Evolutionary conservation across 1,140 invertebrate species (phyloP).

Genomic region (Heliconius nattereri): DNA sequence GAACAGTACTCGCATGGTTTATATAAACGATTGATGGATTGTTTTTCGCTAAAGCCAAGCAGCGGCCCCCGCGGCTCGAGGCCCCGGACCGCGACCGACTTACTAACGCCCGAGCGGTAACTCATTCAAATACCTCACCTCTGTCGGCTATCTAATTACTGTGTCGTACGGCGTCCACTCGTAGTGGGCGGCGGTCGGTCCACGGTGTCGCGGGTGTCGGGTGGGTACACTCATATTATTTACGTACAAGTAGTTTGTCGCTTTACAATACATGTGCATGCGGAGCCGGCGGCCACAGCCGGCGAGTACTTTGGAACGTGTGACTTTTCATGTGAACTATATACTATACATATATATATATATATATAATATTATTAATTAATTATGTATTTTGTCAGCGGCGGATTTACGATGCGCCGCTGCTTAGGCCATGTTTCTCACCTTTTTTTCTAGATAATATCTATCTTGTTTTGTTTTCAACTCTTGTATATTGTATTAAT

Average conservation of each 20-base stretch:
- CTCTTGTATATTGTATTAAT: slow-evolving; percentile 19
- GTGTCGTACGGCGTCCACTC: slow-evolving; percentile 62
- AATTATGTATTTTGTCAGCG: slow-evolving; percentile 12
- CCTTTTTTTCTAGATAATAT: slow-evolving; percentile 23
- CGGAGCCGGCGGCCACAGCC: slow-evolving; percentile 42
- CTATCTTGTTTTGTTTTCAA: slow-evolving; percentile 22
- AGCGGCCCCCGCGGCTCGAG: slow-evolving; percentile 2
- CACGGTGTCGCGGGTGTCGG: slow-evolving; percentile 58
- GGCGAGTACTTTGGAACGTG: slow-evolving; percentile 68
- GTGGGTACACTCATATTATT: slow-evolving; percentile 80
- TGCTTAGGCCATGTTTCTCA: slow-evolving; percentile 23
- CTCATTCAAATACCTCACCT: background rate
- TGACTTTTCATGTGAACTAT: slow-evolving; percentile 74
- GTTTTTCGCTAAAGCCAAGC: slow-evolving; percentile 25
- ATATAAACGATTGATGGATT: slow-evolving; percentile 24
- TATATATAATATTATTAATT: background rate
- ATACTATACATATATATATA: background rate
- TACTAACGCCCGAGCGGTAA: slow-evolving; percentile 14
- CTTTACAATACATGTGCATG: slow-evolving; percentile 74
- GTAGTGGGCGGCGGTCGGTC: slow-evolving; percentile 74
- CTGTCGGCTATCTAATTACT: slow-evolving; percentile 53
- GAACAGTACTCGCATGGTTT: slow-evolving; percentile 29
- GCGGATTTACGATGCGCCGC: slow-evolving; percentile 18
- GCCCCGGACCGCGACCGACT: slow-evolving; percentile 23
- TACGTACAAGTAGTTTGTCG: slow-evolving; percentile 77